These are phyloP conservation scores for Maniola hyperantus DNA, from an alignment of 2,888 invertebrate species.

Conservation along the genomic window DNA sequence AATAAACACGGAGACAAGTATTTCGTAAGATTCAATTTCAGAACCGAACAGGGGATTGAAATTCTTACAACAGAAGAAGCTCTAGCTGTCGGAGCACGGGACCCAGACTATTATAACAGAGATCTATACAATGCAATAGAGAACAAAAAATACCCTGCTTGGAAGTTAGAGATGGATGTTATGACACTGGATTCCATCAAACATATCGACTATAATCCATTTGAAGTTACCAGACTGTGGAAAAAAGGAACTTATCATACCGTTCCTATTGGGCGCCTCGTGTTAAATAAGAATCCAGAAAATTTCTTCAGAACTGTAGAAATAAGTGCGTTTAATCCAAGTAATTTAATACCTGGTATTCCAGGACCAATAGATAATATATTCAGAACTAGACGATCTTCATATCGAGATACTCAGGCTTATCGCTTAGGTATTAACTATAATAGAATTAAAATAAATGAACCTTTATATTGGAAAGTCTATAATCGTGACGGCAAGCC, in stretches of 20 bases:
- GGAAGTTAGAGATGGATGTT: conserved; percentile 64
- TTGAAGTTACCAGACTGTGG: conserved; percentile 61
- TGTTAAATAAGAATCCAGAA: conserved; percentile 56
- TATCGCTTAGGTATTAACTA: conserved; percentile 62
- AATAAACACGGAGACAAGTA: conserved; percentile 86
- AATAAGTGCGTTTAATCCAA: conserved; percentile 57
- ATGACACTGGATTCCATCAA: conserved; percentile 52
- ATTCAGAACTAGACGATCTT: conserved; percentile 55
- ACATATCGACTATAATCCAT: conserved; percentile 59
- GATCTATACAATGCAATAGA: conserved; percentile 95
- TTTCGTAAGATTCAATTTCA: conserved; percentile 94
- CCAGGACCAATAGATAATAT: conserved; percentile 58
- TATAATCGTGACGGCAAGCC: conserved; percentile 81
- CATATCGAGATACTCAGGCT: conserved; percentile 59
- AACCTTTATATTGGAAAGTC: conserved; percentile 53
- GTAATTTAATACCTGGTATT: conserved; percentile 67
- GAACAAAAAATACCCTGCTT: conserved; percentile 75
- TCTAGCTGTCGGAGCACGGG: conserved; percentile 83
- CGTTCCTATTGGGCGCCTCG: conserved; percentile 55
- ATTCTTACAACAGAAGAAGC: conserved; percentile 86
- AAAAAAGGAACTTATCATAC: conserved; percentile 62
- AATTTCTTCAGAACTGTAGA: conserved; percentile 59
- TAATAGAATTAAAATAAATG: conserved; percentile 58
- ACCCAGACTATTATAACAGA: conserved; percentile 92
- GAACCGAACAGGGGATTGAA: conserved; percentile 93